These are phyloP conservation scores for Spongia lamella DNA, from an alignment of 37 sponge, comb jelly and placozoan genomes.

Conservation along the genomic window DNA sequence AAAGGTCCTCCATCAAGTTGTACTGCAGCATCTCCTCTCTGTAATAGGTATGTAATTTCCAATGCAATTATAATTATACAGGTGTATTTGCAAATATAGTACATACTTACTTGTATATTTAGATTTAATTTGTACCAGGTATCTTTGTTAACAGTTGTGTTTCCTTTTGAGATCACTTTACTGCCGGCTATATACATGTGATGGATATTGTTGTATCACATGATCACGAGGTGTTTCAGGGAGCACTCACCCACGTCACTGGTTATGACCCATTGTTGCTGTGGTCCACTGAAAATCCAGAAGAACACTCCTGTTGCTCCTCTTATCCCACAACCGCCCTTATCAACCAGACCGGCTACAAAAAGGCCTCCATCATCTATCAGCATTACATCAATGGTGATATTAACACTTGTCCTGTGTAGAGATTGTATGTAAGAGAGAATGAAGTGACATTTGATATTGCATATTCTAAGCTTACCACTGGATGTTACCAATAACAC, in stretches of 20 bases:
- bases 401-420: conserved; percentile 25
- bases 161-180: neutral
- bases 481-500: conserved; percentile 49
- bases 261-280: conserved; percentile 38
- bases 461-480: conserved; percentile 67
- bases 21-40: neutral
- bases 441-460: too few relatives aligned
- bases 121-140: conserved; percentile 30
- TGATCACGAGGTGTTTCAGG: too few relatives aligned
- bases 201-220: neutral
- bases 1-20: conserved; percentile 4
- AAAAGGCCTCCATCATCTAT: conserved; percentile 45
- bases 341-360: conserved; percentile 49
- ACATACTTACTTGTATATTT: conserved; percentile 28
- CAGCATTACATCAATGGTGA: conserved; percentile 20
- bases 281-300: conserved; percentile 44
- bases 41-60: too few relatives aligned
- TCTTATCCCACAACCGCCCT: conserved; percentile 64
- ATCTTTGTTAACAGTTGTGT: neutral
- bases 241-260: conserved; percentile 55
- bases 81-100: neutral
- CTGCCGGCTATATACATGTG: conserved; percentile 26
- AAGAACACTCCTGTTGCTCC: conserved; percentile 61
- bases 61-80: too few relatives aligned
- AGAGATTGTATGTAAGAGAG: neutral